phyloP scores from a whole-genome alignment of 2,113 vertebrate genomes.

The Mesoclemmys tuberculata region DNA sequence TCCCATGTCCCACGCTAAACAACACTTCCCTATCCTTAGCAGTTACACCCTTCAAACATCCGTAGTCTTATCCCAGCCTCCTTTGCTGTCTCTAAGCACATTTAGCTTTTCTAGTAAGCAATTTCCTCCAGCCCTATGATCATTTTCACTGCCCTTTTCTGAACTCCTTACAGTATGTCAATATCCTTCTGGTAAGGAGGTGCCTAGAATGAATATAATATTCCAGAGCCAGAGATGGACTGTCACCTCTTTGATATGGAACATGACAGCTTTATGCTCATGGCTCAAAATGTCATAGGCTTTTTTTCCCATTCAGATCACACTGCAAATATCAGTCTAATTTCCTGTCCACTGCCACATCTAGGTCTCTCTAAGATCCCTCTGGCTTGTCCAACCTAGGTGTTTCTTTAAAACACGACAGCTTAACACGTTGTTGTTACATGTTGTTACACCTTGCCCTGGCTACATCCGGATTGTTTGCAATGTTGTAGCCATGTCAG shows the following conservation, averaged over 20 bases:
- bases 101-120: not conserved
- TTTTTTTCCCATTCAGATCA: not conserved
- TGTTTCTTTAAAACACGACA: not conserved
- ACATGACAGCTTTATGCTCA: not conserved
- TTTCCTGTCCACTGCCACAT: not conserved
- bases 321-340: fast-evolving
- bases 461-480: not conserved
- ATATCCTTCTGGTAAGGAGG: not conserved
- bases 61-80: not conserved
- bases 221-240: not conserved
- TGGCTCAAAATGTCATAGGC: not conserved
- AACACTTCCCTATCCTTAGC: not conserved
- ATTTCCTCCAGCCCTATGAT: not conserved
- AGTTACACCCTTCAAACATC: not conserved
- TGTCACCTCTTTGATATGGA: not conserved
- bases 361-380: not conserved
- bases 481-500: not conserved
- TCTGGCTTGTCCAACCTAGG: not conserved
- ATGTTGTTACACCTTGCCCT: not conserved
- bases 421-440: not conserved
- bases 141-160: not conserved
- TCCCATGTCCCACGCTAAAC: not conserved
- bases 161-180: not conserved
- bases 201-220: fast-evolving
- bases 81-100: not conserved